Evolutionary conservation across 2,113 vertebrate species (phyloP), one percentile per base, ranked within the genome.

Genomic region (Henicopernis longicauda): DNA sequence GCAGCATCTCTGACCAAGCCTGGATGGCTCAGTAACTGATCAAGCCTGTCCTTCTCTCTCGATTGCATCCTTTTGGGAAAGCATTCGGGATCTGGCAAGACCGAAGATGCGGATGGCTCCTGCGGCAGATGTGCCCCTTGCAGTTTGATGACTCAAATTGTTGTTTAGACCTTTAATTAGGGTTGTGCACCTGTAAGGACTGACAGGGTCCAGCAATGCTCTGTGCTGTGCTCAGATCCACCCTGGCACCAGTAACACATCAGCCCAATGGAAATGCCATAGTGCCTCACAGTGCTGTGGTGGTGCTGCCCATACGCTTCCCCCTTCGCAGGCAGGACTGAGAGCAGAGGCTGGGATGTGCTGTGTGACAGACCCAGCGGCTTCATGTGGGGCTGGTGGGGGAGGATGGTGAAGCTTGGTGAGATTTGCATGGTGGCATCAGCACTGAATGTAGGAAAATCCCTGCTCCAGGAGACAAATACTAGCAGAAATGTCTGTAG

Each of bases 181-280:
- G 66, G 3, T 50, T 13, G 7, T 55, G 25, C 23, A 40, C 16
- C 17, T 66, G 23, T 40, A 26, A 42, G 22, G 49, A 32, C 61
- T 52, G 34, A 8, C 36, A 61, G 54, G 27, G 17, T 31, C 61
- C 31, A 62, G 49, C 47, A 79, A 3, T 13, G 38, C 29, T 54
- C 45, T 3, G 4, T 61, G 71, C 54, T 81, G 45, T 1, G 6
- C 45, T 52, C 25, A 5, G 36, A 7, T 49, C 19, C 42, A 32
- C 18, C 7, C 70, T 52, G 45, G 66, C 23, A 59, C 25, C 16
- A 74, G 45, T 4, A 29, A 31, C 1, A 2, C 19, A 10, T 16
- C n/a, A 50, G 17, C 29, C 34, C 54, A 5, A 3, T 8, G 59
- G 77, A 13, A 1, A 8, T 47, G 36, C 31, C 23, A 0, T 15